These are phyloP conservation scores for Pterostichus madidus DNA, from an alignment of 2,888 invertebrate genomes.

Conservation along the genomic window DNA sequence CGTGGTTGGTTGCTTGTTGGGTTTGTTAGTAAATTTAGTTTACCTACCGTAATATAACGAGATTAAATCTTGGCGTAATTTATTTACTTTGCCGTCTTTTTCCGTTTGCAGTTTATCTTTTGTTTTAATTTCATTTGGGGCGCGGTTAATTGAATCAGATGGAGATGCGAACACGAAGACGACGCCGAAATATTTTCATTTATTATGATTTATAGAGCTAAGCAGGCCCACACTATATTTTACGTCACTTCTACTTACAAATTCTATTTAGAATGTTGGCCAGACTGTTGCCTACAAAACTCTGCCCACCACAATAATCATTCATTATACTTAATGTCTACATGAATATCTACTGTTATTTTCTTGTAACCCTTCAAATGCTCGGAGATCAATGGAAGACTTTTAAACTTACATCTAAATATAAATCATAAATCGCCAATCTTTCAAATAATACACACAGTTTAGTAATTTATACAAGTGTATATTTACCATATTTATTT, in stretches of 20 bases:
- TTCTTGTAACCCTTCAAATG: no score
- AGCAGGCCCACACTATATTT: conserved; percentile 4
- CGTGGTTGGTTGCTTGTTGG: background rate
- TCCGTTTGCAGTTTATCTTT: conserved; percentile 47
- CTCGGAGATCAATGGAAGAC: no score
- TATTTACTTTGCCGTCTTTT: conserved; percentile 46
- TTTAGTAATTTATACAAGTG: no score
- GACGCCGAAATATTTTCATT: conserved; percentile 31
- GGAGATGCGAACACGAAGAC: conserved; percentile 3
- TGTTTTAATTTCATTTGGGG: conserved; percentile 50
- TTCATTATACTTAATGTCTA: no score
- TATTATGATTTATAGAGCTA: conserved; percentile 32
- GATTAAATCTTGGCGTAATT: conserved; percentile 54
- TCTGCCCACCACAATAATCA: no score
- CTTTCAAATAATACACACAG: no score
- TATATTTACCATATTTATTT: no score
- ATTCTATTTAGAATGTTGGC: background rate
- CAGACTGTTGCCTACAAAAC: no score
- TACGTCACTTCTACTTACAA: conserved; percentile 5
- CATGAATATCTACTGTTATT: no score
- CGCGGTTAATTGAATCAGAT: conserved; percentile 38
- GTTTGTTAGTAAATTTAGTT: conserved; percentile 37
- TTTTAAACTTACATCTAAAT: no score
- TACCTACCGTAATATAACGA: conserved; percentile 52
- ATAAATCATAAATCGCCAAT: no score